A percentile compares a stretch with the other conserved stretches of the same genome.
These are phyloP conservation scores for Sternotherus odoratus DNA, from an alignment of 2,797 vertebrate genomes.

Conservation along the genomic window DNA sequence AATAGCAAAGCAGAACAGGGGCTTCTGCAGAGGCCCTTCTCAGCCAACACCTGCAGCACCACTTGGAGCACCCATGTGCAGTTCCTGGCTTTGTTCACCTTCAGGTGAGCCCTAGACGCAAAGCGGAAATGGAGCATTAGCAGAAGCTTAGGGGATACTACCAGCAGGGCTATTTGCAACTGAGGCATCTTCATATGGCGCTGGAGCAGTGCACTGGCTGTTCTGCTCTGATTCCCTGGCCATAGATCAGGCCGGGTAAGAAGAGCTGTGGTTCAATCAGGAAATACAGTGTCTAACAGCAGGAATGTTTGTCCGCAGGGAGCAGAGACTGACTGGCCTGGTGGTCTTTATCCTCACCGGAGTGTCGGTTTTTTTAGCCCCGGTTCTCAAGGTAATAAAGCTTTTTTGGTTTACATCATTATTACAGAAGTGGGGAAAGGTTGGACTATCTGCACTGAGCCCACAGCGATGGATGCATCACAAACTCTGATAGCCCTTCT, in stretches of 20 bases:
- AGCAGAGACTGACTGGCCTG: conserved; percentile 84
- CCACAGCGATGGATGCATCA: background rate
- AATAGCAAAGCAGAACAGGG: background rate
- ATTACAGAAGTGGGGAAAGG: background rate
- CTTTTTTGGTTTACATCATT: background rate
- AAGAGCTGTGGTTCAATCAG: background rate
- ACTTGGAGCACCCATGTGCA: background rate
- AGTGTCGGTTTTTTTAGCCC: conserved; percentile 82
- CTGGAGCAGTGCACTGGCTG: background rate
- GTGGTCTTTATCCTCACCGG: conserved; percentile 83
- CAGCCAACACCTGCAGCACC: background rate
- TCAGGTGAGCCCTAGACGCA: background rate
- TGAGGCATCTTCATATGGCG: background rate
- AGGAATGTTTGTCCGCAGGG: conserved; percentile 61
- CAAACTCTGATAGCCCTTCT: background rate
- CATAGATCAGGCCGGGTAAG: fast-evolving
- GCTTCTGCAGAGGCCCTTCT: background rate
- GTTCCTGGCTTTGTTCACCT: background rate
- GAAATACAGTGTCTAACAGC: background rate
- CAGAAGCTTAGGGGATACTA: background rate
- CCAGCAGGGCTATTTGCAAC: background rate
- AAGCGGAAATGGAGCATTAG: background rate
- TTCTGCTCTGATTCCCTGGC: background rate
- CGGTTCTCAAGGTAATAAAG: conserved; percentile 81
- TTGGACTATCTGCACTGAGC: background rate